Conservation (phyloP, 2,113 vertebrate genomes). For the Corynorhinus townsendii region DNA sequence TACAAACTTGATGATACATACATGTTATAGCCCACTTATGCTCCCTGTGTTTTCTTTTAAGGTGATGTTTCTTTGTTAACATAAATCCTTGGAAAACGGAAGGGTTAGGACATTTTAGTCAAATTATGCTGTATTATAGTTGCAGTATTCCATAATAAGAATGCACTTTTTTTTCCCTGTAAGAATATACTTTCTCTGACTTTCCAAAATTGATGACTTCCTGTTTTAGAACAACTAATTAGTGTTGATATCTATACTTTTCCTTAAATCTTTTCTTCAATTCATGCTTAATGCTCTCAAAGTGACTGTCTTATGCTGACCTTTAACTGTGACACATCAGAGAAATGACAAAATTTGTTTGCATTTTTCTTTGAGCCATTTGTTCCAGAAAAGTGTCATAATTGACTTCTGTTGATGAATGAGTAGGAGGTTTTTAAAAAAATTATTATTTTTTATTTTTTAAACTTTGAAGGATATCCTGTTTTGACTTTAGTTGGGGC, state of each 20-base stretch:
- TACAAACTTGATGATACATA: neutral
- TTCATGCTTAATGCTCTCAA: constrained; percentile 18
- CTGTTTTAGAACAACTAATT: constrained; percentile 35
- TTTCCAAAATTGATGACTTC: constrained; percentile 31
- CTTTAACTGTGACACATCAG: constrained; percentile 36
- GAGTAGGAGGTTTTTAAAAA: neutral
- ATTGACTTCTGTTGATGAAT: constrained; percentile 40
- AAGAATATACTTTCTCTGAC: neutral
- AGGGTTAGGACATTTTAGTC: neutral
- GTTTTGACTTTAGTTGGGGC: constrained; percentile 41
- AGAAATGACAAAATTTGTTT: constrained; percentile 37
- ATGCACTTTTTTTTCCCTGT: neutral
- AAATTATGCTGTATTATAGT: neutral
- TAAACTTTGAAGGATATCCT: constrained; percentile 44
- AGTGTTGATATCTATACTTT: neutral
- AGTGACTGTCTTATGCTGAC: neutral
- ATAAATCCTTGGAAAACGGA: neutral
- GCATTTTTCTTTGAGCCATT: constrained; percentile 32
- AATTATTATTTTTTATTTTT: neutral
- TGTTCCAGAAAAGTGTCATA: constrained; percentile 38
- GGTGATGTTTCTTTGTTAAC: neutral
- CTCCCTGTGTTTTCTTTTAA: neutral
- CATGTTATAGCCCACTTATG: neutral
- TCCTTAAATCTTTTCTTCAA: constrained; percentile 14
- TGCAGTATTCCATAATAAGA: constrained; percentile 6